Conservation (phyloP, 2,113 vertebrate species). For the Callipepla squamata region DNA sequence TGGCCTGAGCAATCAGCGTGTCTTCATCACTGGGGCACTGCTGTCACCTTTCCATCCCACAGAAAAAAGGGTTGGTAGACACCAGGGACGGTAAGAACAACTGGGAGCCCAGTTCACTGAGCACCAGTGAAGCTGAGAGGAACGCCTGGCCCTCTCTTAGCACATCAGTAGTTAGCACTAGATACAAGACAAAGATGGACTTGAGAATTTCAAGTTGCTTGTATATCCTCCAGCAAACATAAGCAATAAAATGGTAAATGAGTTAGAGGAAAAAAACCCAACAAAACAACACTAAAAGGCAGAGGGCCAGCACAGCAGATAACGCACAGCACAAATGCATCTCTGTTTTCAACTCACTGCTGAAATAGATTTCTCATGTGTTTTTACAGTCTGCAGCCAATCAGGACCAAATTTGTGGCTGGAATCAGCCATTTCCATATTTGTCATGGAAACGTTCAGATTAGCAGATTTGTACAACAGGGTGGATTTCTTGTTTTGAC, state of each 20-base stretch:
- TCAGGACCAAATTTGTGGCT: slow-evolving; percentile 1
- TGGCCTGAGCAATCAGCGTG: background rate
- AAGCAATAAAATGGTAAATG: background rate
- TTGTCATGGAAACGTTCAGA: background rate
- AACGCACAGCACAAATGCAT: background rate
- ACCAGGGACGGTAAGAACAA: background rate
- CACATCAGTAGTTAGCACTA: background rate
- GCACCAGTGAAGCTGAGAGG: background rate
- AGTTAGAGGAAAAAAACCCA: background rate
- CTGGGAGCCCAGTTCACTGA: background rate
- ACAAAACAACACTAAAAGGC: background rate
- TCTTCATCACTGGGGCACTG: background rate
- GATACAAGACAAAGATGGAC: background rate
- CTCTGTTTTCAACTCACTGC: background rate
- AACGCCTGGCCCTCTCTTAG: background rate
- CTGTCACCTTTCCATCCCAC: background rate
- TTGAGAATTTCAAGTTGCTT: slow-evolving; percentile 5
- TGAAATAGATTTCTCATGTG: background rate
- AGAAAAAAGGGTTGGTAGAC: background rate
- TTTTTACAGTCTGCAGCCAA: slow-evolving; percentile 1
- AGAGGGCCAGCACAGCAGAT: background rate
- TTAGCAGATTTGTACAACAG: background rate
- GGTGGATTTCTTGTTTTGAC: background rate
- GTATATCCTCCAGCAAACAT: background rate
- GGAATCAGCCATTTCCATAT: slow-evolving; percentile 5